Conservation (phyloP, 2,888 invertebrate genomes). For the Tetranychus truncatus region DNA sequence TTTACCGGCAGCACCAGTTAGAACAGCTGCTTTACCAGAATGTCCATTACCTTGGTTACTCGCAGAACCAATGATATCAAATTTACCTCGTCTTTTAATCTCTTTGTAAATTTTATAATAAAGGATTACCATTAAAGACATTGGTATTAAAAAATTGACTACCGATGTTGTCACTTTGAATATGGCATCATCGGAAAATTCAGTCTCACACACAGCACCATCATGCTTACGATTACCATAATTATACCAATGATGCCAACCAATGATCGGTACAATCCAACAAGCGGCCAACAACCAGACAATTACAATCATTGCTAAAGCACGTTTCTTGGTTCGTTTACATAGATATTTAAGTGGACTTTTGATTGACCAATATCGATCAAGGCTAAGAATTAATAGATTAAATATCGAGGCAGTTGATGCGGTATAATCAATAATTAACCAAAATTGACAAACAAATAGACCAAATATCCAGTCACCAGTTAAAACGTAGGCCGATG, state of each 20-base stretch:
- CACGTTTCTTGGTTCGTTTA: constrained; percentile 36
- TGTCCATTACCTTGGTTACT: neutral
- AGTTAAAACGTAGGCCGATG: constrained; percentile 37
- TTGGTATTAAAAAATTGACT: constrained; percentile 39
- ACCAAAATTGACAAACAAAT: constrained; percentile 41
- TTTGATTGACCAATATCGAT: constrained; percentile 39
- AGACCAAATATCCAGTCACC: constrained; percentile 38
- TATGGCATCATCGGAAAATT: constrained; percentile 36
- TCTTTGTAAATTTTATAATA: constrained; percentile 37
- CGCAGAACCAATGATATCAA: constrained; percentile 23
- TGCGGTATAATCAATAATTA: constrained; percentile 42
- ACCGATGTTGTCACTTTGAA: constrained; percentile 38
- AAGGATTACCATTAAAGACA: constrained; percentile 36
- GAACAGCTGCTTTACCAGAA: neutral
- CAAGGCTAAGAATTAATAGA: constrained; percentile 37
- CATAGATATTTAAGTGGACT: constrained; percentile 38
- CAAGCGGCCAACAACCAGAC: constrained; percentile 36
- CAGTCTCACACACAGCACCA: constrained; percentile 37
- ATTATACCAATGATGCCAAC: constrained; percentile 33
- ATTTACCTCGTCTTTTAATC: constrained; percentile 34
- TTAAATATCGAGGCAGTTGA: constrained; percentile 43
- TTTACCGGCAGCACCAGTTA: neutral
- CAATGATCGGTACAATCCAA: constrained; percentile 37
- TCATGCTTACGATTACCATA: constrained; percentile 27
- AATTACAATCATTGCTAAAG: constrained; percentile 36